Base-by-base conservation (phyloP, 2,113 vertebrate genomes). In the Rhadina sibilatrix region DNA sequence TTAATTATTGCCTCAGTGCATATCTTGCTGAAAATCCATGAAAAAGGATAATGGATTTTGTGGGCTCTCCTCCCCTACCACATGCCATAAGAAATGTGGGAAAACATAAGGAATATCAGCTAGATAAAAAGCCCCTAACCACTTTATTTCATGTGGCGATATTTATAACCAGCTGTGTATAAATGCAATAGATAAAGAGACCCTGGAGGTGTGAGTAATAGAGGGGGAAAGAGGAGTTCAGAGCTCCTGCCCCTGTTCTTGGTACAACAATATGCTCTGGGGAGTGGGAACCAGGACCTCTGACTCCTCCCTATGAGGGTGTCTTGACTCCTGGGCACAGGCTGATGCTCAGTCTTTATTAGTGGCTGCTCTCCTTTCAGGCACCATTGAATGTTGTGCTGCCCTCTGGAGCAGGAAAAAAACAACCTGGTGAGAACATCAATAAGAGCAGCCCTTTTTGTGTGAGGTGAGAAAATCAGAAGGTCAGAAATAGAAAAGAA, bases 211-310 rank as follows among this genome's bases (percentile, higher is more conserved):
- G 2, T 20, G 37, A 60, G 22, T 50, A 54, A 76, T 14, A 68
- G 3, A 22, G 10, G 10, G 31, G 28, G 4, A 82, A 70, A 74
- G 63, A 49, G 1, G 10, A 87, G 15, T 38, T 28, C 59, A 65
- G 53, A 61, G 40, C 19, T 92, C 75, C 44, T 80, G 30, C 10
- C 23, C 9, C 13, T 61, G 8, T 30, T 83, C 31, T 40, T 74
- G 27, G 24, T 65, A 18, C 3, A 27, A 3, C 19, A n/a, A 19
- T 0, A 0, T 49, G 22, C 20, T 52, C 19, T 5, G 1, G 9
- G 11, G 12, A 66, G 71, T 8, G 31, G 52, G 19, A 53, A 35
- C 5, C 37, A 35, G 37, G 31, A 54, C 15, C 31, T 85, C 66
- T 37, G 42, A 35, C 17, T 86, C 21, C 14, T 88, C 7, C 12